Evolutionary conservation across 30 jellyfish, hydroid and myxozoan species (phyloP).

Genomic region (Turritopsis rubra): DNA sequence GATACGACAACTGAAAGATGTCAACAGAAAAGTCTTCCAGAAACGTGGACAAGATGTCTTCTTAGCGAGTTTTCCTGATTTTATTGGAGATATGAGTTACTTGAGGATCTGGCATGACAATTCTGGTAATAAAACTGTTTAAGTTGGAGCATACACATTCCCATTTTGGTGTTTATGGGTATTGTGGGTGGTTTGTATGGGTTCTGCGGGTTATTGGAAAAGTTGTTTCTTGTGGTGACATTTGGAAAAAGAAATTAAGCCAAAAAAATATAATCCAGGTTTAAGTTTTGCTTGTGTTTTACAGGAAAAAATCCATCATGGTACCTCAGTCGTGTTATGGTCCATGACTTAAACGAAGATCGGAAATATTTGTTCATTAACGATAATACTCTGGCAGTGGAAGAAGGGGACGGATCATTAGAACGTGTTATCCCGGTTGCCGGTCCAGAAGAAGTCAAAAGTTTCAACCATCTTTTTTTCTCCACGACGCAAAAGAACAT

Average conservation of each 20-base stretch:
- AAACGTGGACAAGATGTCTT: slow-evolving; percentile 81
- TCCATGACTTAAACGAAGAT: slow-evolving; percentile 67
- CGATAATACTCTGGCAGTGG: slow-evolving; percentile 79
- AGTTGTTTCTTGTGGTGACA: too few relatives aligned
- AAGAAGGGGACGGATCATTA: slow-evolving; percentile 82
- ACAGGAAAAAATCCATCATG: slow-evolving; percentile 77
- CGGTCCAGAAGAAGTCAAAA: slow-evolving; percentile 83
- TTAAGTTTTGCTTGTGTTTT: background rate
- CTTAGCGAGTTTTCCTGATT: slow-evolving; percentile 72
- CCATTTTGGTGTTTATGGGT: background rate
- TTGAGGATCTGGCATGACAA: slow-evolving; percentile 86
- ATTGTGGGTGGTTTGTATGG: too few relatives aligned
- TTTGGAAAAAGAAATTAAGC: too few relatives aligned
- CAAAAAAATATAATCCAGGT: too few relatives aligned
- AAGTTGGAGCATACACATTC: too few relatives aligned
- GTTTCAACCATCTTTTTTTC: slow-evolving; percentile 79
- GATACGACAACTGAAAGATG: slow-evolving; percentile 58
- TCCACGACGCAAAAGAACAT: slow-evolving; percentile 80
- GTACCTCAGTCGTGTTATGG: slow-evolving; percentile 75
- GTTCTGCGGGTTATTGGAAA: too few relatives aligned
- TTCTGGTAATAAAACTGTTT: slow-evolving; percentile 64
- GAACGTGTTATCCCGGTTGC: slow-evolving; percentile 80
- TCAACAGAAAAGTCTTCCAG: slow-evolving; percentile 47
- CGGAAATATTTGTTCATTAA: slow-evolving; percentile 68
- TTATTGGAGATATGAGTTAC: slow-evolving; percentile 67